Base-by-base conservation (phyloP, 2,888 invertebrate genomes). In the Linyphia triangularis region DNA sequence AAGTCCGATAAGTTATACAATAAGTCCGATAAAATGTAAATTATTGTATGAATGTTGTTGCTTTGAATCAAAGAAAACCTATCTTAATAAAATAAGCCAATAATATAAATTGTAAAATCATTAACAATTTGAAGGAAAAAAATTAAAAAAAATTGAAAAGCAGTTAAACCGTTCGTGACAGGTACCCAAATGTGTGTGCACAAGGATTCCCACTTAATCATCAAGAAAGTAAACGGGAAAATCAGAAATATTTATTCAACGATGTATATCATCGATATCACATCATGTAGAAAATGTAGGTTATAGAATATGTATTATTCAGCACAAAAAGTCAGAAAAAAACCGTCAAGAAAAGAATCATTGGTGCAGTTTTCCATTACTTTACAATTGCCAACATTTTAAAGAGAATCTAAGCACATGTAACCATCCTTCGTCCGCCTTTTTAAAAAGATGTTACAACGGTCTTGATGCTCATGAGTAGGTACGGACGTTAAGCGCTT, bases 241-340 rank as follows among this genome's bases (percentile, higher is more conserved):
- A 16, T 51, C 43, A 19, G 16, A 37, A 16, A 33, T 28, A 70
- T 43, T 43, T 70, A 70, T 10, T 26, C 16, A 43, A 28, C n/a
- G 26, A 70, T 26, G 70, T 70, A 43, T 70, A 26, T 37, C 70
- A 51, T 75, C 33, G 13, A 6, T 43, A 22, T 24, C 24, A 43
- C 26, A 40, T 24, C 10, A 22, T 43, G 16, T 24, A 2, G 0
- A 59, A 59, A 19, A 63, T 26, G 63, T 24, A 26, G 61, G 37
- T 9, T 24, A 40, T 63, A 33, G 24, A 61, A 77, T 10, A 81
- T 81, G 81, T 59, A 81, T 81, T 59, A 81, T 81, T 81, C 81
- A 81, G 70, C 9, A 19, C 78, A 65, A n/a, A 19, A 43, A 51
- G 43, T 22, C 10, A 51, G 26, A 26, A 33, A 19, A 75, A 26